phyloP scores from a whole-genome alignment of 37 sponge, comb jelly and placozoan species.

The Beroe ovata region DNA sequence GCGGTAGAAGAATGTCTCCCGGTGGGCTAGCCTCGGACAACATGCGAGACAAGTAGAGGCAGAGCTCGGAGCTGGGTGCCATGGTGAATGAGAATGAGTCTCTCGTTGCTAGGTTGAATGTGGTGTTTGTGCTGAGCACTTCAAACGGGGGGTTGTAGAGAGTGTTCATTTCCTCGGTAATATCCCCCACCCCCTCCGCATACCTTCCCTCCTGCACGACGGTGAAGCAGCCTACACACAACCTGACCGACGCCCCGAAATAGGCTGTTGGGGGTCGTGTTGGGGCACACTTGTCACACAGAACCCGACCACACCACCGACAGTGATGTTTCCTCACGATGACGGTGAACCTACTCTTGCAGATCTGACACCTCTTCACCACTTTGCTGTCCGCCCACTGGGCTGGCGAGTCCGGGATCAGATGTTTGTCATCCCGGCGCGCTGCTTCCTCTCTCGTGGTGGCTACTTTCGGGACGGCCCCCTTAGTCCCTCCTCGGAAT shows the following conservation, averaged over 20 bases:
- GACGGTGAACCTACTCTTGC: conserved; percentile 22
- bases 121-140: background rate
- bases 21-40: conserved; percentile 27
- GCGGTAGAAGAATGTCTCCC: conserved; percentile 3
- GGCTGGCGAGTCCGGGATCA: background rate
- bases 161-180: conserved; percentile 5
- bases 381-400: conserved; percentile 33
- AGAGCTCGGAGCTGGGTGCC: conserved; percentile 48
- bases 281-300: conserved; percentile 51
- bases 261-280: conserved; percentile 19
- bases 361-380: conserved; percentile 48
- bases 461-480: background rate
- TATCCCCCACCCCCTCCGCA: background rate
- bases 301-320: conserved; percentile 47
- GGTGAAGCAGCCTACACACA: conserved; percentile 5
- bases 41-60: conserved; percentile 50
- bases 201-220: background rate
- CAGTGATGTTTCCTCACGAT: conserved; percentile 43
- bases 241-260: conserved; percentile 11
- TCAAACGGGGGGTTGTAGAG: conserved; percentile 62
- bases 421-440: background rate
- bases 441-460: background rate
- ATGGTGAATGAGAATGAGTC: conserved; percentile 5
- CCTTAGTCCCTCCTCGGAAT: background rate
- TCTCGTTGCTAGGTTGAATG: conserved; percentile 6